Base-by-base conservation (phyloP, 2,888 invertebrate species). In the Norana najaformis region DNA sequence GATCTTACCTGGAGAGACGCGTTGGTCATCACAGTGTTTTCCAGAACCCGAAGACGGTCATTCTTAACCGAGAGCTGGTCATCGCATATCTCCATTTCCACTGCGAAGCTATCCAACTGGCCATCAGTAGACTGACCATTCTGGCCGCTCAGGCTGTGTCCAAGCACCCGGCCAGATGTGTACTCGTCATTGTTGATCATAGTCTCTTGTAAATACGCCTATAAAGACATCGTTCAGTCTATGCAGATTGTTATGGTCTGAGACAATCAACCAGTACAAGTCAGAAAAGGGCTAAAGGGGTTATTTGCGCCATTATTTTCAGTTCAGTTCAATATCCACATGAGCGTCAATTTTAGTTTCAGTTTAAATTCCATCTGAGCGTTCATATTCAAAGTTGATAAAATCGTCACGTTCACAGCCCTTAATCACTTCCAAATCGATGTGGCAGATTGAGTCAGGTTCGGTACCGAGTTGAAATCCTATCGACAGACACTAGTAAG, bases 201-300 rank as follows among this genome's bases (percentile, higher is more conserved):
- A 88, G 91, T 83, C 53, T 92, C 92, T 83, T 92, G 92, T 30
- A 92, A 90, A 88, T 91, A 90, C 35, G 91, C 92, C 92, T 92
- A 89, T 23, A 89, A 47, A 41, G 23, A 8, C 69, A 69, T n/a
- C 6, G 1, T 69, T n/a, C 69, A 69, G 13, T n/a, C n/a, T n/a
- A 69, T n/a, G n/a, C 6, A 69, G 30, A n/a, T 69, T 69, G 8
- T 69, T n/a, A n/a, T 69, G n/a, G 11, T 69, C 69, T 69, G n/a
- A n/a, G n/a, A n/a, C n/a, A n/a, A n/a, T n/a, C n/a, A n/a, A n/a
- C n/a, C n/a, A n/a, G n/a, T 69, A n/a, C n/a, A 13, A 30, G 30
- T n/a, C 30, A 69, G n/a, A 13, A 69, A 69, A 69, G 69, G 1
- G n/a, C 69, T 69, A n/a, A 8, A 69, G 69, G 13, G n/a, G n/a